Conservation (phyloP, 2,113 vertebrate genomes). For the Camelus bactrianus region DNA sequence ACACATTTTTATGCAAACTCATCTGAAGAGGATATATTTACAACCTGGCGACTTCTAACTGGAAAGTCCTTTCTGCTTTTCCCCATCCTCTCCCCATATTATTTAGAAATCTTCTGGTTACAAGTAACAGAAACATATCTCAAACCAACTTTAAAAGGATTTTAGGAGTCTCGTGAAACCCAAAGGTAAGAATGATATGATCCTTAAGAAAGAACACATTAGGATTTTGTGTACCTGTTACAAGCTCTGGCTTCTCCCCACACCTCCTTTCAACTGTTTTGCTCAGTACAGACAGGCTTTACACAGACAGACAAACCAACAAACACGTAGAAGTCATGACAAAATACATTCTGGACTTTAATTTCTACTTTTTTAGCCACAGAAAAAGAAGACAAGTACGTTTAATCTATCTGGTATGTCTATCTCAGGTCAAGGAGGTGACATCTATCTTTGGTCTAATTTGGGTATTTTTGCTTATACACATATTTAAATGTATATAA, state of each 20-base stretch:
- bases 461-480: background rate
- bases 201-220: background rate
- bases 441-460: background rate
- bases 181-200: background rate
- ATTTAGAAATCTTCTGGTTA: background rate
- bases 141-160: background rate
- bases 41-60: background rate
- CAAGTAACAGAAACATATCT: background rate
- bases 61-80: background rate
- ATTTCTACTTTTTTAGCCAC: background rate
- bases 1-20: background rate
- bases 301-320: background rate
- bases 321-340: background rate
- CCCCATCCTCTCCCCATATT: background rate
- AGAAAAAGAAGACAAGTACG: background rate
- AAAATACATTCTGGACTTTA: background rate
- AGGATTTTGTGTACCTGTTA: background rate
- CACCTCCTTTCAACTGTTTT: background rate
- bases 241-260: background rate
- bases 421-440: background rate
- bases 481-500: background rate
- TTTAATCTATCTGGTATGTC: background rate
- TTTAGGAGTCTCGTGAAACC: background rate
- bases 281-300: background rate
- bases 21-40: background rate